Base-by-base conservation (phyloP, 2,888 invertebrate genomes). In the Pelosia muscerda region DNA sequence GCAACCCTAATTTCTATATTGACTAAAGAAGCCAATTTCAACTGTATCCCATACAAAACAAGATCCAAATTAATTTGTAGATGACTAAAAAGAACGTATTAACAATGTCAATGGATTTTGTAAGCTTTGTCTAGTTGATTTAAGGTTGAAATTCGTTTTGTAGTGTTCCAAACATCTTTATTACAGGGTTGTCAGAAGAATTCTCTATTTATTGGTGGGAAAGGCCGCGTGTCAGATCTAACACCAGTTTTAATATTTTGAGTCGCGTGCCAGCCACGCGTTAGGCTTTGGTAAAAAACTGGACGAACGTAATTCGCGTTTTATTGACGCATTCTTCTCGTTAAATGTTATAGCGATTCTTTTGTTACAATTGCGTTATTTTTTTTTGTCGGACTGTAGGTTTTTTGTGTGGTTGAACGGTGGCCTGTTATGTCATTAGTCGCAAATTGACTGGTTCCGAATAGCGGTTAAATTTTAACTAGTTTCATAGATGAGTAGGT, bases 171-270 rank as follows among this genome's bases (percentile, higher is more conserved):
- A 59, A 67, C 68, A 71, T 72, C 73, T 80, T 79, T 76, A 81
- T 78, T 85, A 84, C 86, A 92, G 90, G 92, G 90, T 87, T 92
- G 90, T 85, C 89, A 89, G 78, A 76, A 81, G 85, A 84, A 87
- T 91, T 90, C 87, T 88, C 91, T 92, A 93, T 94, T 94, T 94
- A 94, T 94, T 93, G 94, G 95, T 93, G 94, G 94, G 94, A 94
- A 94, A 88, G 88, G 92, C 89, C 94, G 92, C 94, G 95, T 95
- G 95, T 95, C 94, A 93, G 87, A 83, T 93, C 93, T 94, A 93
- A 95, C 95, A 95, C 95, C 92, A 94, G 93, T 93, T 94, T 93
- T 94, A 95, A 94, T 94, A 94, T 94, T 94, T 92, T 86, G 83
- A 75, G 89, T 81, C 95, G 83, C 93, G 94, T 92, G 95, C 3